Evolutionary conservation across 2,113 vertebrate genomes (phyloP).

Genomic region (Plotosus lineatus): DNA sequence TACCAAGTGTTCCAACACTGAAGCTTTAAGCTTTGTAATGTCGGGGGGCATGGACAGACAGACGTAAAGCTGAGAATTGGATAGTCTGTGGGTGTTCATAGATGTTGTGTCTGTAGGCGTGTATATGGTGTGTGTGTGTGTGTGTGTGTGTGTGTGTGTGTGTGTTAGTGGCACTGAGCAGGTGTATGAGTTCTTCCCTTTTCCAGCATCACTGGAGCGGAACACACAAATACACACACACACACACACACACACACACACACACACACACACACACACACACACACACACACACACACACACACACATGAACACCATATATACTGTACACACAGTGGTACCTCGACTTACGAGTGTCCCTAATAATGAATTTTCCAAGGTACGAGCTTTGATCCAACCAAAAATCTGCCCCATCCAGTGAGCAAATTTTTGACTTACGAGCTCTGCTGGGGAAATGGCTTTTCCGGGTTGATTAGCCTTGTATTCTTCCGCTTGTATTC

Average conservation of each 20-base stretch:
- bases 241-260: slow-evolving; percentile 3
- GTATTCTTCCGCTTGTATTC: too few species aligned
- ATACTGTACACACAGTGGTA: too few species aligned
- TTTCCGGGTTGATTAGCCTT: too few species aligned
- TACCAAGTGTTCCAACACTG: not conserved
- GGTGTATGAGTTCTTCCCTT: not conserved
- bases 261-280: slow-evolving; percentile 11
- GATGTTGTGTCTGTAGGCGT: not conserved
- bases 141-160: not conserved
- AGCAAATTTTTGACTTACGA: too few species aligned
- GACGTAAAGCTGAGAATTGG: too few species aligned
- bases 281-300: not conserved
- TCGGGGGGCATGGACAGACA: too few species aligned
- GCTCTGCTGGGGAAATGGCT: too few species aligned
- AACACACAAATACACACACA: not conserved
- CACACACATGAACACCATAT: not conserved
- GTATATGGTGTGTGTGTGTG: not conserved
- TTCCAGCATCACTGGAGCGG: not conserved
- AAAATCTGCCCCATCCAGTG: too few species aligned
- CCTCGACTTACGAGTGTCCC: too few species aligned
- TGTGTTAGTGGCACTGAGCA: not conserved
- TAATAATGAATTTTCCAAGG: too few species aligned
- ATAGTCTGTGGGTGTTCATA: not conserved
- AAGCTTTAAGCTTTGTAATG: too few species aligned
- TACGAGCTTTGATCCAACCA: too few species aligned